phyloP scores from a whole-genome alignment of 1,140 invertebrate species.

The Monochamus saltuarius region DNA sequence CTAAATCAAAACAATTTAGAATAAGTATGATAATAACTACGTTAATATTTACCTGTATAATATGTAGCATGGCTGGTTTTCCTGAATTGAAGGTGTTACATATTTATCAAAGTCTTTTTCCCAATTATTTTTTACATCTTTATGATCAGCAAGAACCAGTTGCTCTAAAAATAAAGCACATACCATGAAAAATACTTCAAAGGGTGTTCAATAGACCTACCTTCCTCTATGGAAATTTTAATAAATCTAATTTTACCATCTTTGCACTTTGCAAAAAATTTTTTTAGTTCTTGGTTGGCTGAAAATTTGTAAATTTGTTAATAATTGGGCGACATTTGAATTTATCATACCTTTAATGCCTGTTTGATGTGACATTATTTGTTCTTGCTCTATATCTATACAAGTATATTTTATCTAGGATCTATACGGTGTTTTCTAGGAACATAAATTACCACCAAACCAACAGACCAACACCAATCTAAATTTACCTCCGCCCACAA shows the following conservation, averaged over 20 bases:
- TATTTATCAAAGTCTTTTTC: constrained; percentile 85
- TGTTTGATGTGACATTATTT: constrained; percentile 74
- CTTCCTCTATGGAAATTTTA: constrained; percentile 85
- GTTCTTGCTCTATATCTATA: background rate
- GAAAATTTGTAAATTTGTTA: constrained; percentile 49
- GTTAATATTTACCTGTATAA: constrained; percentile 70
- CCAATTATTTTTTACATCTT: constrained; percentile 74
- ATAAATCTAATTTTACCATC: constrained; percentile 78
- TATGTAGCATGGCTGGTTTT: constrained; percentile 91
- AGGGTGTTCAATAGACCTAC: constrained; percentile 55
- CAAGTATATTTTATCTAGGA: background rate
- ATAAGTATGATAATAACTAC: constrained; percentile 31
- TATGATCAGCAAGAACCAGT: constrained; percentile 66
- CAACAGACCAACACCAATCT: too few relatives aligned
- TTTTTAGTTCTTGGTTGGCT: constrained; percentile 81
- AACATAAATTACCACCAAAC: too few relatives aligned
- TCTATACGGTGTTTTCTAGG: too few relatives aligned
- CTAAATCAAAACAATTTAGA: constrained; percentile 52
- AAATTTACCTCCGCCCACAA: too few relatives aligned
- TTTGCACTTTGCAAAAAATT: constrained; percentile 79
- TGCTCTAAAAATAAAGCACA: constrained; percentile 66
- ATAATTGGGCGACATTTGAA: constrained; percentile 26
- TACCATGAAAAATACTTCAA: constrained; percentile 20
- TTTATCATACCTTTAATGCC: constrained; percentile 66
- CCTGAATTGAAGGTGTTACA: constrained; percentile 74